These are phyloP conservation scores for Cotesia congregata DNA, from an alignment of 2,888 invertebrate species.

Conservation along the genomic window DNA sequence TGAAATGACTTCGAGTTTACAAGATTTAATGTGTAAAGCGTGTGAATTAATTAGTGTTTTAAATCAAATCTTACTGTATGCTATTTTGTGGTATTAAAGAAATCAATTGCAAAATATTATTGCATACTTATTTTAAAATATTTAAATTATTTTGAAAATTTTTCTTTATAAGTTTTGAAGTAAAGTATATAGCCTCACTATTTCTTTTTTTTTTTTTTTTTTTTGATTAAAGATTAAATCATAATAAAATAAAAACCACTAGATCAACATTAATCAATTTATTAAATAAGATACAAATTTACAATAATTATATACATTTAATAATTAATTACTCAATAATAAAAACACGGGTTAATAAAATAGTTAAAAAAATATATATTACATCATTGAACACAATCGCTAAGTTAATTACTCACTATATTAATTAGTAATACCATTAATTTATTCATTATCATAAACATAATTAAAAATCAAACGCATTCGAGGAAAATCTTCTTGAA, in stretches of 20 bases:
- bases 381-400: not conserved
- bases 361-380: slow-evolving; percentile 17
- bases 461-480: slow-evolving; percentile 61
- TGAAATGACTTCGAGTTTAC: too few relatives aligned
- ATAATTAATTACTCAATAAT: slow-evolving; percentile 32
- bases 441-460: not conserved
- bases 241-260: not conserved
- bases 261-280: slow-evolving; percentile 27
- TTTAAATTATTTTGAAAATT: too few relatives aligned
- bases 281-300: slow-evolving; percentile 64
- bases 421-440: not conserved
- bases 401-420: slow-evolving; percentile 1
- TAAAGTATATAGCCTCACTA: too few relatives aligned
- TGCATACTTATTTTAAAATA: too few relatives aligned
- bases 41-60: too few relatives aligned
- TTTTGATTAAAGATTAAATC: too few relatives aligned
- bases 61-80: too few relatives aligned
- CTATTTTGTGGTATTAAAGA: too few relatives aligned
- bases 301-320: slow-evolving; percentile 63
- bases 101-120: too few relatives aligned
- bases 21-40: too few relatives aligned
- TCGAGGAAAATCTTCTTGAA: slow-evolving; percentile 74
- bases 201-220: too few relatives aligned
- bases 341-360: slow-evolving; percentile 15
- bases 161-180: too few relatives aligned